A percentile compares a stretch with the other conserved stretches of the same genome.
phyloP scores from a whole-genome alignment of 2,797 vertebrate species.

The Amblyopsis hoosieri region DNA sequence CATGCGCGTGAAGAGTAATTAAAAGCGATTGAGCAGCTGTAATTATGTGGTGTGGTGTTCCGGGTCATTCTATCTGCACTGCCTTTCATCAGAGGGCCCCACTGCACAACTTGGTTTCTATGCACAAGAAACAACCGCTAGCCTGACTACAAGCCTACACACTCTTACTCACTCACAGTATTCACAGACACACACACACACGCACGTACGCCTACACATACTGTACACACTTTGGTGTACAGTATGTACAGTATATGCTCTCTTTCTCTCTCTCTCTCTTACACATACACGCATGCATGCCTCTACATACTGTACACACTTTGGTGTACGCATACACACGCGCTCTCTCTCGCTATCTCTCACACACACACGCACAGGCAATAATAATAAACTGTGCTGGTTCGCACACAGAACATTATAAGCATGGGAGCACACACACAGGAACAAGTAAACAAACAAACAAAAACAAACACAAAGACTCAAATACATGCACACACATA shows the following conservation, averaged over 20 bases:
- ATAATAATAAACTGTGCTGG: neutral
- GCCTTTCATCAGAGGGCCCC: conserved; percentile 72
- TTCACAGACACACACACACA: conserved; percentile 9
- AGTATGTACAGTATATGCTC: neutral
- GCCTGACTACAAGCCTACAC: conserved; percentile 58
- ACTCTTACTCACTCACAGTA: conserved; percentile 34
- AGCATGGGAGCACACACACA: conserved; percentile 2
- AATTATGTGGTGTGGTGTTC: conserved; percentile 75
- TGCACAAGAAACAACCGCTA: conserved; percentile 80
- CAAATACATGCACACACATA: conserved; percentile 5
- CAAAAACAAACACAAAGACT: conserved; percentile 14
- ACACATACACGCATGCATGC: neutral
- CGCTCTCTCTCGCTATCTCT: too few relatives aligned
- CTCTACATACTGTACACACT: too few relatives aligned
- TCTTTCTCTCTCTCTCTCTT: conserved; percentile 4
- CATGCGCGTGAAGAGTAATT: conserved; percentile 77
- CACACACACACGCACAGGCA: neutral
- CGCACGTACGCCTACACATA: conserved; percentile 10
- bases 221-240: conserved; percentile 2
- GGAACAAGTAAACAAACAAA: conserved; percentile 8
- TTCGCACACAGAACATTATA: neutral
- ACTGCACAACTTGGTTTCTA: conserved; percentile 80
- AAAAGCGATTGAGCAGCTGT: conserved; percentile 79
- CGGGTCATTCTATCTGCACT: conserved; percentile 70
- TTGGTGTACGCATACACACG: too few relatives aligned